Conservation (phyloP, 2,797 vertebrate species). For the Squalus acanthias region DNA sequence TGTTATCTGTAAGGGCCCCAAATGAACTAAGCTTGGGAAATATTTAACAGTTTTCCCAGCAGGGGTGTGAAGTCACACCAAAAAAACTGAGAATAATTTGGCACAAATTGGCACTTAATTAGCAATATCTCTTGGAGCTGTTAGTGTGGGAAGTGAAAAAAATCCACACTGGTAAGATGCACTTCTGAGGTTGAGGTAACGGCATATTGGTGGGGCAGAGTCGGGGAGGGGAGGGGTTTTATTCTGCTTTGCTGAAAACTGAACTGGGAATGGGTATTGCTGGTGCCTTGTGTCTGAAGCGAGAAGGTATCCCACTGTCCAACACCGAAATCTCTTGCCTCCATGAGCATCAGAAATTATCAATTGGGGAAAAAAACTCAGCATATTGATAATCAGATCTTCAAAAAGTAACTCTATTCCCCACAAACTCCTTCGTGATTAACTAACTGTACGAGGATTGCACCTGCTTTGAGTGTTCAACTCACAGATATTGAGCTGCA, state of each 20-base stretch:
- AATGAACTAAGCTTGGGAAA: neutral
- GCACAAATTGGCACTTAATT: conserved; percentile 18
- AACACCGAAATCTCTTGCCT: neutral
- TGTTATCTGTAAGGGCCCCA: neutral
- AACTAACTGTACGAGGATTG: conserved; percentile 7
- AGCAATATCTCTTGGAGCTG: conserved; percentile 4
- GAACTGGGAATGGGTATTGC: neutral
- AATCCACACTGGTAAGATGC: neutral
- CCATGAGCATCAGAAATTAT: neutral
- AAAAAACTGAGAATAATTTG: conserved; percentile 23
- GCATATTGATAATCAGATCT: neutral
- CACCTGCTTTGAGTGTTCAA: neutral
- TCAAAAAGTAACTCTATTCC: neutral
- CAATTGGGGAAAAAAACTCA: neutral
- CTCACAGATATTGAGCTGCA: neutral
- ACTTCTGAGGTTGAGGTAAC: neutral
- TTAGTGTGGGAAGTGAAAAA: neutral
- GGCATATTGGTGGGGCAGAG: neutral
- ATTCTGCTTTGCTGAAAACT: neutral
- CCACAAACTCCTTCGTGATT: conserved; percentile 12
- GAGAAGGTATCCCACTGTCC: neutral
- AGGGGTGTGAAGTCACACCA: neutral
- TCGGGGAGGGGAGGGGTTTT: neutral
- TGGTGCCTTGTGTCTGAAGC: neutral
- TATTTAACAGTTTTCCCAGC: neutral